Conservation (phyloP, 1,140 invertebrate species). For the Myzus persicae region DNA sequence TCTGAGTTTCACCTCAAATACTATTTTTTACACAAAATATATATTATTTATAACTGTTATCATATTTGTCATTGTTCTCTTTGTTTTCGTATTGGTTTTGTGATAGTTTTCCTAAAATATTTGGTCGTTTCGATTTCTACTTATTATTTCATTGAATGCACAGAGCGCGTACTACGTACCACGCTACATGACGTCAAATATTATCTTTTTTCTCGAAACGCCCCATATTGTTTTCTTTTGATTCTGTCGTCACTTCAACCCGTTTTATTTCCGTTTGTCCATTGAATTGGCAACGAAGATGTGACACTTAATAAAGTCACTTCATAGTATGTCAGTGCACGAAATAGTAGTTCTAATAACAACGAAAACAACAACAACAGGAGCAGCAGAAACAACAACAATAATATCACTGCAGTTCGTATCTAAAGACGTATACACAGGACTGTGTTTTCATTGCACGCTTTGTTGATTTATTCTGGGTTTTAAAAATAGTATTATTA, state of each 20-base stretch:
- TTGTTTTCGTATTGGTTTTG: not conserved
- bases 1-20: no score
- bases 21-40: not conserved
- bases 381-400: no score
- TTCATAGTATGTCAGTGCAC: not conserved
- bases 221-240: not conserved
- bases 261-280: not conserved
- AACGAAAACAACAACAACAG: not conserved
- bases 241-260: not conserved
- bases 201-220: not conserved
- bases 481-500: not conserved
- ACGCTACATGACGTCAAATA: not conserved
- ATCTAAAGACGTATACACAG: not conserved
- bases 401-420: not conserved
- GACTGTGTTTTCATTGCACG: not conserved
- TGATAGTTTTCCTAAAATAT: not conserved
- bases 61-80: not conserved
- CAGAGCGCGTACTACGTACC: not conserved
- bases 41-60: not conserved
- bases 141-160: not conserved
- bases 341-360: not conserved
- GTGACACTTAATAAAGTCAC: not conserved
- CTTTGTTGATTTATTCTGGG: not conserved
- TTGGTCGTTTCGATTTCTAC: not conserved
- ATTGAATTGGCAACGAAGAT: not conserved